These are phyloP conservation scores for Drosophila seguyi DNA, from an alignment of 1,140 invertebrate species.

Conservation along the genomic window DNA sequence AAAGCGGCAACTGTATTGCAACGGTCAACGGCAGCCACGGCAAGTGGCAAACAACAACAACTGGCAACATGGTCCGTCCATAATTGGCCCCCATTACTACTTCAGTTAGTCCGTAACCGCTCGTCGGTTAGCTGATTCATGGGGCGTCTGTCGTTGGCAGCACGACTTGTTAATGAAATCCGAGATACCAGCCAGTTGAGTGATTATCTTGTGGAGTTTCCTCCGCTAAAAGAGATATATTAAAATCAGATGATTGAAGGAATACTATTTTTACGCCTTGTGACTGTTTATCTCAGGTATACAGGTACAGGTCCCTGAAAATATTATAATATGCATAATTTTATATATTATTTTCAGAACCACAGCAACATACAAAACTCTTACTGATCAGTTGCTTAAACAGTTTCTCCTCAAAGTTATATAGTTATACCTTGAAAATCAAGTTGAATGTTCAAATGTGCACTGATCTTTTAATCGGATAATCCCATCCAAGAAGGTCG, in stretches of 20 bases:
- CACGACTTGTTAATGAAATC: slow-evolving; percentile 30
- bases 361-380: too few species aligned
- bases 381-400: too few species aligned
- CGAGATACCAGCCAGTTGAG: slow-evolving; percentile 9
- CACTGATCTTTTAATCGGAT: not conserved
- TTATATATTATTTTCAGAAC: too few species aligned
- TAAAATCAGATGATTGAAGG: not conserved
- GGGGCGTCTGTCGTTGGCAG: slow-evolving; percentile 26
- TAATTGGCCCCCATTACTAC: slow-evolving; percentile 74
- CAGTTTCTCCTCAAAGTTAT: not conserved
- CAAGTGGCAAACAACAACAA: slow-evolving; percentile 12
- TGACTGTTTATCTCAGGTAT: not conserved
- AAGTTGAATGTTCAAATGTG: not conserved
- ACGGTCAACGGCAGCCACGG: slow-evolving; percentile 39
- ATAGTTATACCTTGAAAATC: not conserved
- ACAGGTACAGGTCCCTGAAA: too few species aligned
- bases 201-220: not conserved
- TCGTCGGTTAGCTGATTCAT: slow-evolving; percentile 41
- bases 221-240: not conserved
- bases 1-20: slow-evolving; percentile 9
- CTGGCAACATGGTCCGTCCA: slow-evolving; percentile 53
- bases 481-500: slow-evolving; percentile 16
- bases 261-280: not conserved
- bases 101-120: slow-evolving; percentile 22
- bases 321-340: too few species aligned